Base-by-base conservation (phyloP, 2,888 invertebrate species). In the Cryptus viduatorius region DNA sequence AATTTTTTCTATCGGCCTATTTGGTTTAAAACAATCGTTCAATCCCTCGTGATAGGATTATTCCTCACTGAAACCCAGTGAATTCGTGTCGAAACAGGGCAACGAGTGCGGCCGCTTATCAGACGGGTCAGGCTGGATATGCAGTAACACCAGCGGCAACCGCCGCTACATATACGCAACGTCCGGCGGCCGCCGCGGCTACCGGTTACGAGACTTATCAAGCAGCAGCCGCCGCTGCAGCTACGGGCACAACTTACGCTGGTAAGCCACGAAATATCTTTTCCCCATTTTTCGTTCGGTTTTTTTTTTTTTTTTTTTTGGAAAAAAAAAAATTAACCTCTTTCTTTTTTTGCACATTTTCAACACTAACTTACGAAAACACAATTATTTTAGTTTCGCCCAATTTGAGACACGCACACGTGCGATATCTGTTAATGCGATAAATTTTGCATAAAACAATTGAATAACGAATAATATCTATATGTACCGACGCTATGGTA, bases 161-260 rank as follows among this genome's bases (percentile, higher is more conserved):
- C 59, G 97, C 98, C 84, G 97, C 97, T 69, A 96, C 97, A 72
- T 98, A 98, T 94, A 97, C 98, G 64, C 98, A 98, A 92, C 95
- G 97, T 86, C 96, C 97, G 86, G 96, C 97, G 64, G 96, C 96
- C 67, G 96, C 96, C 84, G 96, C 97, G 48, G 96, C 96, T 68
- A 96, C 97, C 73, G 97, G 97, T 82, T 97, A 97, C 95, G 97
- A 97, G 92, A 97, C 97, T 44, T 93, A 93, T 78, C 93, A 93
- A 87, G 97, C 98, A 65, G 97, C 97, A 90, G 97, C 97, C 91
- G 97, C 97, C 80, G 97, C 96, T 86, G 96, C 97, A 29, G 97
- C 97, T 53, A 96, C 97, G 79, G 96, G 96, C 94, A 96, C 96
- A 92, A 95, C 96, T 65, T 95, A 95, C 93, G 95, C 95, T 87